phyloP scores from a whole-genome alignment of 2,797 vertebrate species.

The Pangasius sanitwongsei region DNA sequence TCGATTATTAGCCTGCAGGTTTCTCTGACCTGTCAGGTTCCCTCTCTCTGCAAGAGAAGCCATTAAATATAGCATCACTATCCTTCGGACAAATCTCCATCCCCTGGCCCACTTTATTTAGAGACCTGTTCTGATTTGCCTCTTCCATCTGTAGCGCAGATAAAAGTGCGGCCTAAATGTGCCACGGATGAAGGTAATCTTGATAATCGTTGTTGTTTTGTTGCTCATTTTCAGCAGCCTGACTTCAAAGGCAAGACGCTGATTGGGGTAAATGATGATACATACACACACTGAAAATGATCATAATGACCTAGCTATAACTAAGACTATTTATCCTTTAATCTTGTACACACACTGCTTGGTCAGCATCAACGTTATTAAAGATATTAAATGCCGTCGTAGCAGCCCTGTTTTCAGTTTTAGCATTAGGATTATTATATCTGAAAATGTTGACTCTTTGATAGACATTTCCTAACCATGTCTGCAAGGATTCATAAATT shows the following conservation, averaged over 20 bases:
- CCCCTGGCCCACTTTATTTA: conserved; percentile 37
- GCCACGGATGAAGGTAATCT: conserved; percentile 47
- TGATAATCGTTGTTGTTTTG: conserved; percentile 48
- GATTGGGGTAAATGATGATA: conserved; percentile 42
- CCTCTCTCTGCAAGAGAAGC: conserved; percentile 31
- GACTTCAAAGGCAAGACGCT: conserved; percentile 41
- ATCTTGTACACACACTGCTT: conserved; percentile 37
- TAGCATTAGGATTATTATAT: conserved; percentile 8
- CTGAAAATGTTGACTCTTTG: background rate
- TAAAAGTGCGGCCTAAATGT: conserved; percentile 44
- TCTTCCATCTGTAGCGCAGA: conserved; percentile 21
- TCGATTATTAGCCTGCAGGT: conserved; percentile 40
- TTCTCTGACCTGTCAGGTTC: conserved; percentile 39
- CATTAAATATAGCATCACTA: conserved; percentile 42
- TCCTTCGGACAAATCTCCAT: conserved; percentile 40
- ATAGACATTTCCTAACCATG: conserved; percentile 8
- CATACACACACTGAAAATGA: conserved; percentile 28
- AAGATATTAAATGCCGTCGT: conserved; percentile 33
- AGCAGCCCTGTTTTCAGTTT: background rate
- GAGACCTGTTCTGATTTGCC: conserved; percentile 37
- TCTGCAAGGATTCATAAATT: background rate
- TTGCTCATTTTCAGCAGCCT: conserved; percentile 31
- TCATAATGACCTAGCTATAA: conserved; percentile 40
- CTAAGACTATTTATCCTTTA: conserved; percentile 47
- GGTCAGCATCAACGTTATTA: conserved; percentile 16